phyloP scores from a whole-genome alignment of 2,113 vertebrate species.

The Acrocephalus kingi region DNA sequence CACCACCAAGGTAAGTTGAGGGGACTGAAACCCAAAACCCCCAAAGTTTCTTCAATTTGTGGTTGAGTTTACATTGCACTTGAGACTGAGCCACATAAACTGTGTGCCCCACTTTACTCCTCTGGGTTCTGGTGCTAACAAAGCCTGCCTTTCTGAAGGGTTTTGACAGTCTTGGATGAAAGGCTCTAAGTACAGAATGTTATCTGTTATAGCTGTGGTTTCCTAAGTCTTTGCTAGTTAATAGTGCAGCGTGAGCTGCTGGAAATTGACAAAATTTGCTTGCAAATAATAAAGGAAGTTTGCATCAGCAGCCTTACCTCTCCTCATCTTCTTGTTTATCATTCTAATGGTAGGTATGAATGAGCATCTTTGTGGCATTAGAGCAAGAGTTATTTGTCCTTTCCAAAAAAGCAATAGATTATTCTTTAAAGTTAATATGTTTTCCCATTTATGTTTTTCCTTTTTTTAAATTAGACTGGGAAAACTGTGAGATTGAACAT shows the following conservation, averaged over 20 bases:
- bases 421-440: not conserved
- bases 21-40: not conserved
- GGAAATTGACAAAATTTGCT: conserved; percentile 21
- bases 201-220: not conserved
- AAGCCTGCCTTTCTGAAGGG: not conserved
- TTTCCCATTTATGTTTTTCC: not conserved
- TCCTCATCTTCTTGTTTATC: not conserved
- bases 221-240: not conserved
- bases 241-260: conserved; percentile 2
- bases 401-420: not conserved
- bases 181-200: not conserved
- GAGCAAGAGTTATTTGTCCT: not conserved
- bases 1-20: not conserved
- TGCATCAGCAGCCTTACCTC: not conserved
- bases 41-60: not conserved
- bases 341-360: not conserved
- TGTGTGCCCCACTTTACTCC: not conserved
- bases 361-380: not conserved
- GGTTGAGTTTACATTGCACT: not conserved
- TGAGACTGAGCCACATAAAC: not conserved
- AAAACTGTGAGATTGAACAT: not conserved
- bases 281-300: not conserved
- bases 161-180: not conserved
- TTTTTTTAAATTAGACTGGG: not conserved
- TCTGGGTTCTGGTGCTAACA: not conserved